These are phyloP conservation scores for Aquatica leii DNA, from an alignment of 2,888 invertebrate genomes.

Conservation along the genomic window DNA sequence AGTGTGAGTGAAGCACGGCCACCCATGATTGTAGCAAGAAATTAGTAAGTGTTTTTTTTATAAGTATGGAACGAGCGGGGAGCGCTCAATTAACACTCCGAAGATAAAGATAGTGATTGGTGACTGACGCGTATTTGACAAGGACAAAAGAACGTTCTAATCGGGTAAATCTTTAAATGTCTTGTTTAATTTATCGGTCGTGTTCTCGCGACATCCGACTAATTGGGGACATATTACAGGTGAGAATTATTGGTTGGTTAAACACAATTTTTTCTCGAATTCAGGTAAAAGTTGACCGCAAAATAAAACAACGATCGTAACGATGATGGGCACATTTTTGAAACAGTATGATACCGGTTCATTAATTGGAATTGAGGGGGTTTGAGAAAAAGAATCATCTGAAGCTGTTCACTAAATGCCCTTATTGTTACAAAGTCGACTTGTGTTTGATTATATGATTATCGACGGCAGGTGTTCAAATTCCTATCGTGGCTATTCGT, in stretches of 20 bases:
- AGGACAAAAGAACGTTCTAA: constrained; percentile 28
- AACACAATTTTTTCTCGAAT: constrained; percentile 25
- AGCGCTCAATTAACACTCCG: constrained; percentile 42
- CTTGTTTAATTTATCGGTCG: constrained; percentile 52
- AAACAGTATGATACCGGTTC: constrained; percentile 61
- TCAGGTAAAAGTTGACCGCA: constrained; percentile 22
- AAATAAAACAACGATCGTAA: constrained; percentile 40
- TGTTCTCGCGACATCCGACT: constrained; percentile 52
- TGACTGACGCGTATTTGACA: constrained; percentile 25
- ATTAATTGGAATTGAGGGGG: constrained; percentile 50
- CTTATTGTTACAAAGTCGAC: constrained; percentile 60
- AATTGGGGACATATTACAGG: constrained; percentile 50
- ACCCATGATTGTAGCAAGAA: constrained; percentile 41
- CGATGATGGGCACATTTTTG: constrained; percentile 59
- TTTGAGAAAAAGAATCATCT: constrained; percentile 45
- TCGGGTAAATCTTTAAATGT: constrained; percentile 44
- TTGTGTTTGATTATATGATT: constrained; percentile 59
- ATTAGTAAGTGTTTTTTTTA: constrained; percentile 42
- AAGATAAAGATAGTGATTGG: constrained; percentile 20
- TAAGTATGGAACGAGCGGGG: constrained; percentile 24
- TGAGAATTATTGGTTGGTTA: constrained; percentile 45
- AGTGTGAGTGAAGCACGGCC: constrained; percentile 39
- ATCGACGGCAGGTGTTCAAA: constrained; percentile 56
- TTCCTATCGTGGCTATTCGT: constrained; percentile 50
- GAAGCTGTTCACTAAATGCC: constrained; percentile 42